Evolutionary conservation across 1,140 invertebrate species (phyloP).

Genomic region (Yoshiicerus persimilis): DNA sequence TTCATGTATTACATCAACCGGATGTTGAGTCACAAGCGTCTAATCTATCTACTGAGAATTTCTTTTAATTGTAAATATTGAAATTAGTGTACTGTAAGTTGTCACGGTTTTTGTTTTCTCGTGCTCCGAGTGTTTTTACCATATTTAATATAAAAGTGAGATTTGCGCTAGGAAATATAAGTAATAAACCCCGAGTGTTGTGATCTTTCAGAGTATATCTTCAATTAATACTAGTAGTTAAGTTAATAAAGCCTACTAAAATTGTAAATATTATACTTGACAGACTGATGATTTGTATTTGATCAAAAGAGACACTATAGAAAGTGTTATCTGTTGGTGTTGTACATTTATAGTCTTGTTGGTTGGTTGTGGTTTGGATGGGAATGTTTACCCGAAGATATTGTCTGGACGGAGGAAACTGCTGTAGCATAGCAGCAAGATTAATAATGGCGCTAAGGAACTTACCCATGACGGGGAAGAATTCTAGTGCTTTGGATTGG

Average conservation of each 20-base stretch:
- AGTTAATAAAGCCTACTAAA: not conserved
- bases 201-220: not conserved
- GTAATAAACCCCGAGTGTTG: not conserved
- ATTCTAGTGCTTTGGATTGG: conserved; percentile 8
- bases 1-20: not conserved
- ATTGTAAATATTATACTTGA: not conserved
- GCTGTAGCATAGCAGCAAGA: not conserved
- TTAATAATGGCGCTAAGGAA: not conserved
- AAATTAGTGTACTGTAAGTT: not conserved
- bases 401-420: not conserved
- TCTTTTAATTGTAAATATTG: not conserved
- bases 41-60: no score
- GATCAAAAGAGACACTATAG: not conserved
- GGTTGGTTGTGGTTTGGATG: not conserved
- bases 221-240: not conserved
- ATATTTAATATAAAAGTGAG: not conserved
- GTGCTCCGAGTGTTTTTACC: not conserved
- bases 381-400: not conserved
- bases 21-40: not conserved
- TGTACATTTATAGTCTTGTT: not conserved
- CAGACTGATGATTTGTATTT: not conserved
- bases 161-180: not conserved
- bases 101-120: not conserved
- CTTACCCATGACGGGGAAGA: not conserved
- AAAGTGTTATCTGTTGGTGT: not conserved